These are phyloP conservation scores for Drosophila nebulosa DNA, from an alignment of 1,140 invertebrate species.

Conservation along the genomic window DNA sequence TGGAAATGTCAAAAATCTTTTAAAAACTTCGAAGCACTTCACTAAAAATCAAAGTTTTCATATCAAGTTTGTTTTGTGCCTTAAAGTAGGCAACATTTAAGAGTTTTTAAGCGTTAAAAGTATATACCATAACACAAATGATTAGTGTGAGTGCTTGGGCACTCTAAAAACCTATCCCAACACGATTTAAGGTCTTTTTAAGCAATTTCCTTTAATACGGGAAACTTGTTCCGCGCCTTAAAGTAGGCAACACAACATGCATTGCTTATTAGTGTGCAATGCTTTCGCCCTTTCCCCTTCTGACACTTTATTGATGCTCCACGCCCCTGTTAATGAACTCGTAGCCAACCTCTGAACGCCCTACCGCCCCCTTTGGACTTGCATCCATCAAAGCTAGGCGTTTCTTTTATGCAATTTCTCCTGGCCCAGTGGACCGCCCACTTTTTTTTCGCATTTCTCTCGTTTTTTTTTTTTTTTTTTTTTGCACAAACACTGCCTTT, in stretches of 20 bases:
- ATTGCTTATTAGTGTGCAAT: neutral
- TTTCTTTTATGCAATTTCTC: constrained; percentile 18
- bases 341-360: neutral
- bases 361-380: neutral
- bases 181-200: neutral
- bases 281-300: neutral
- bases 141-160: neutral
- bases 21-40: too few relatives aligned
- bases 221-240: neutral
- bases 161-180: neutral
- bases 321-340: constrained; percentile 9
- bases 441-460: constrained; percentile 25
- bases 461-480: constrained; percentile 32
- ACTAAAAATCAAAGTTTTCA: too few relatives aligned
- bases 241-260: constrained; percentile 3
- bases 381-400: constrained; percentile 1
- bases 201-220: neutral
- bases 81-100: constrained; percentile 41
- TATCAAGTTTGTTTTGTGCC: neutral
- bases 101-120: too few relatives aligned
- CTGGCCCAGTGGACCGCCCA: constrained; percentile 24
- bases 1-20: too few relatives aligned
- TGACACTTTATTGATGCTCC: neutral
- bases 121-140: neutral
- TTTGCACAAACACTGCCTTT: constrained; percentile 19